These are phyloP conservation scores for Valencia hispanica DNA, from an alignment of 2,797 vertebrate genomes.

Conservation along the genomic window DNA sequence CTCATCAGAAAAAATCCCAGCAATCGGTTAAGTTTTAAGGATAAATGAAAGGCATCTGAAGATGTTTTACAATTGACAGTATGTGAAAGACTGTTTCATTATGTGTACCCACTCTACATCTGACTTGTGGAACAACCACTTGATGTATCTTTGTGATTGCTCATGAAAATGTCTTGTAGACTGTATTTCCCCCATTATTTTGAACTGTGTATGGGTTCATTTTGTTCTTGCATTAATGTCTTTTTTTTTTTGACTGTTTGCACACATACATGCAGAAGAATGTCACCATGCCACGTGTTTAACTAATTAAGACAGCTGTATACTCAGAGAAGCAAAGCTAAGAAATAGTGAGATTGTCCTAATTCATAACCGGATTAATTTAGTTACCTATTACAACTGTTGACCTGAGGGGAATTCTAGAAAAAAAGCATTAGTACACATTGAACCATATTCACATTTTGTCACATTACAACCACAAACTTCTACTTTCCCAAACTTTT, in stretches of 20 bases:
- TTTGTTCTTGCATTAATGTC: conserved; percentile 9
- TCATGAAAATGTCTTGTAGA: neutral
- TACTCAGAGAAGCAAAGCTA: conserved; percentile 72
- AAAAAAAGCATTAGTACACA: no score
- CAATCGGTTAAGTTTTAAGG: no score
- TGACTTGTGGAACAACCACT: conserved; percentile 58
- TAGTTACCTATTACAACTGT: no score
- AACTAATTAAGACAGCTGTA: conserved; percentile 92
- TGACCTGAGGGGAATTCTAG: no score
- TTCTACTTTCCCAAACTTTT: no score
- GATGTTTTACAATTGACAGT: neutral
- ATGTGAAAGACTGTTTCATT: conserved; percentile 68
- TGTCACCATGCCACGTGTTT: conserved; percentile 78
- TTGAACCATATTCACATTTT: no score
- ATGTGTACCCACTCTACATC: conserved; percentile 77
- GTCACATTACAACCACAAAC: no score
- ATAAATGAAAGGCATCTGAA: no score
- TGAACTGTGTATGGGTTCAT: neutral
- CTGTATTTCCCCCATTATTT: neutral
- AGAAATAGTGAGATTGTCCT: conserved; percentile 84
- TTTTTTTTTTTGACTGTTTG: neutral
- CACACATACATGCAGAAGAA: conserved; percentile 51
- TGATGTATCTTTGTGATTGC: neutral
- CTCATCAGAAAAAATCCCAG: no score
- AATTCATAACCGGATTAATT: conserved; percentile 86